phyloP scores from a whole-genome alignment of 2,888 invertebrate species.

The Tethea ocularis region DNA sequence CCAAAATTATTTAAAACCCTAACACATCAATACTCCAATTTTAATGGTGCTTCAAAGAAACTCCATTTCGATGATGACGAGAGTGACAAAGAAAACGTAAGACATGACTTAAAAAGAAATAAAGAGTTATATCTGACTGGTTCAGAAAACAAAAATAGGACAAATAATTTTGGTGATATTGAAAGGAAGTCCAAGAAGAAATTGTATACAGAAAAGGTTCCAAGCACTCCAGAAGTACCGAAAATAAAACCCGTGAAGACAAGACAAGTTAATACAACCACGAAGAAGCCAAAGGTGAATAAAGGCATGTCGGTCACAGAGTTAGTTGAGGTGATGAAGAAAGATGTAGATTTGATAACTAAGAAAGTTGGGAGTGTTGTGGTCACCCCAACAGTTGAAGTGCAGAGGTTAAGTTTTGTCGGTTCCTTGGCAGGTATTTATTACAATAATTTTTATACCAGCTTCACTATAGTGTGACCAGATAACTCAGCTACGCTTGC shows the following conservation, averaged over 20 bases:
- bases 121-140: slow-evolving; percentile 64
- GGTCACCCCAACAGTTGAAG: slow-evolving; percentile 41
- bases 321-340: slow-evolving; percentile 58
- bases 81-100: slow-evolving; percentile 68
- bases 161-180: slow-evolving; percentile 40
- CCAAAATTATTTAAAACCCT: slow-evolving; percentile 69
- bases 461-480: not conserved
- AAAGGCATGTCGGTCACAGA: slow-evolving; percentile 70
- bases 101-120: slow-evolving; percentile 50
- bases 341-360: slow-evolving; percentile 46
- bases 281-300: slow-evolving; percentile 38
- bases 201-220: slow-evolving; percentile 66
- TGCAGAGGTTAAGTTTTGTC: slow-evolving; percentile 74
- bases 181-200: slow-evolving; percentile 69
- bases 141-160: slow-evolving; percentile 59
- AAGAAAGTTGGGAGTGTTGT: slow-evolving; percentile 52
- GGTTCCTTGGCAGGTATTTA: slow-evolving; percentile 81
- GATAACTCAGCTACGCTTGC: too few species aligned
- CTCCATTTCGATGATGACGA: slow-evolving; percentile 66
- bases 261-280: slow-evolving; percentile 42
- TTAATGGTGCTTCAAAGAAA: slow-evolving; percentile 60
- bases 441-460: too few species aligned
- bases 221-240: slow-evolving; percentile 60
- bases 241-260: slow-evolving; percentile 45
- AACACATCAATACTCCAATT: slow-evolving; percentile 51